Evolutionary conservation across 2,113 vertebrate genomes (phyloP).

Genomic region (Otolemur garnettii): DNA sequence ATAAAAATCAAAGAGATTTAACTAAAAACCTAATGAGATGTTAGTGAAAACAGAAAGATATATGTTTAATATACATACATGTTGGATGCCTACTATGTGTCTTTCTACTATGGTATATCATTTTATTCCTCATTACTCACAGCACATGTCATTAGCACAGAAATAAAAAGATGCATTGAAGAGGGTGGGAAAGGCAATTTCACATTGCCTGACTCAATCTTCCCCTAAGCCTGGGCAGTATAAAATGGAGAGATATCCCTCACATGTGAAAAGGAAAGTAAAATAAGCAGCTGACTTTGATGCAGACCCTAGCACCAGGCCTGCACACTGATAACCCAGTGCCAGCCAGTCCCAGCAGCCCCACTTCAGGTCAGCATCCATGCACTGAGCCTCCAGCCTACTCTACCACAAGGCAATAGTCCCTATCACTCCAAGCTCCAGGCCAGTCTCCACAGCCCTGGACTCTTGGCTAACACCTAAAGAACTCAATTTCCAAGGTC

Average conservation of each 20-base stretch:
- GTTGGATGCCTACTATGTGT: neutral
- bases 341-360: neutral
- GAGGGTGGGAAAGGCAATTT: neutral
- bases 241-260: neutral
- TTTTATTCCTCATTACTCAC: neutral
- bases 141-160: neutral
- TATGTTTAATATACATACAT: neutral
- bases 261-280: neutral
- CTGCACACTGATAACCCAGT: neutral
- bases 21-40: neutral
- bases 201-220: neutral
- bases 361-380: neutral
- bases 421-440: neutral
- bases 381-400: neutral
- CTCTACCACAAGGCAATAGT: neutral
- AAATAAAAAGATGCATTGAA: neutral
- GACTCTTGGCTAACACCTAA: neutral
- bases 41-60: conserved; percentile 34
- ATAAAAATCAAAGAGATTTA: conserved; percentile 13
- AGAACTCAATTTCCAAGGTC: neutral
- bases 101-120: neutral
- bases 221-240: neutral
- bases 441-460: neutral
- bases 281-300: neutral
- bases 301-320: neutral